Evolutionary conservation across 1,140 invertebrate species (phyloP).

Genomic region (Amyelois transitella): DNA sequence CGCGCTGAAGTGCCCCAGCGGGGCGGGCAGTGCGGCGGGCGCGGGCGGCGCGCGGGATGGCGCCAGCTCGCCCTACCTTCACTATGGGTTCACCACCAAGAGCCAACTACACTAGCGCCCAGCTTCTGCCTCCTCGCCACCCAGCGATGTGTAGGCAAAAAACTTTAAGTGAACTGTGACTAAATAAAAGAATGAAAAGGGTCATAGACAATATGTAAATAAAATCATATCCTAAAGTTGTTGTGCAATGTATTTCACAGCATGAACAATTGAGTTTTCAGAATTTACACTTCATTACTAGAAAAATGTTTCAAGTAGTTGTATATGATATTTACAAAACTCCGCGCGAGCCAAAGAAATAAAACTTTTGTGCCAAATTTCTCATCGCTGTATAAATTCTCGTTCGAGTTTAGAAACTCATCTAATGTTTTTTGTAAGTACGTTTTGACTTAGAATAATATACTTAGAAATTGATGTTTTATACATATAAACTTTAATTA

Average conservation of each 20-base stretch:
- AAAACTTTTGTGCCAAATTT: conserved; percentile 3
- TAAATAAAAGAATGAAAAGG: not conserved
- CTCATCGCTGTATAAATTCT: not conserved
- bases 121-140: conserved; percentile 50
- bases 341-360: not conserved
- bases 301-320: not conserved
- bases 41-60: conserved; percentile 53
- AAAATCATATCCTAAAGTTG: not conserved
- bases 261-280: not conserved
- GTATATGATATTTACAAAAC: not conserved
- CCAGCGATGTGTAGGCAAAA: conserved; percentile 59
- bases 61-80: conserved; percentile 74
- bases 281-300: not conserved
- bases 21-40: conserved; percentile 61
- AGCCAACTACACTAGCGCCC: conserved; percentile 73
- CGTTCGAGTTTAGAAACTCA: not conserved
- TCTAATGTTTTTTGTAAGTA: not conserved
- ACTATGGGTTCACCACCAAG: conserved; percentile 78
- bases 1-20: conserved; percentile 78
- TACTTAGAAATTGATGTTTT: conserved; percentile 14
- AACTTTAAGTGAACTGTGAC: not conserved
- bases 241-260: conserved; percentile 1
- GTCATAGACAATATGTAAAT: not conserved
- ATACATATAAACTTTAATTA: conserved; percentile 7
- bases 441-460: conserved; percentile 1